phyloP scores from a whole-genome alignment of 2,888 invertebrate genomes.

The Aethes cnicana region DNA sequence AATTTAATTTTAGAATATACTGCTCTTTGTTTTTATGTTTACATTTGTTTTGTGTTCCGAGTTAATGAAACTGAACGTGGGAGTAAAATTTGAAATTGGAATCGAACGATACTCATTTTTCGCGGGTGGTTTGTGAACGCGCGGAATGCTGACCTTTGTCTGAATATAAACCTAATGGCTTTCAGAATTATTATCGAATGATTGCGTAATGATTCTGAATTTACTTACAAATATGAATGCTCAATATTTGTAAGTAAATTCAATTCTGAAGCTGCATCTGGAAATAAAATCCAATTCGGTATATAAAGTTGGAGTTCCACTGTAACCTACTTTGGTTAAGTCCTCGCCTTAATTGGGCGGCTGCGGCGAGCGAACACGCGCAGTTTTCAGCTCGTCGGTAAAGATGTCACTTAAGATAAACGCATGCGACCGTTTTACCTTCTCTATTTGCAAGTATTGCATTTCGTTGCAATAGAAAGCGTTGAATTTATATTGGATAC shows the following conservation, averaged over 20 bases:
- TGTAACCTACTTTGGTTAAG: conserved; percentile 26
- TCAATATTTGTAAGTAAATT: too few relatives aligned
- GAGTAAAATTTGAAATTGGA: conserved; percentile 24
- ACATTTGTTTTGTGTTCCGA: conserved; percentile 22
- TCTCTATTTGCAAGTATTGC: conserved; percentile 13
- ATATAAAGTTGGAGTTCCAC: conserved; percentile 5
- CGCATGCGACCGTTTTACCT: conserved; percentile 10
- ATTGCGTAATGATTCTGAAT: too few relatives aligned
- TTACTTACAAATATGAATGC: too few relatives aligned
- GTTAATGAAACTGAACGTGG: conserved; percentile 29
- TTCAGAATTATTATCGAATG: too few relatives aligned
- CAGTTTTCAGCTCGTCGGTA: conserved; percentile 15
- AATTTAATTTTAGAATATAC: conserved; percentile 33
- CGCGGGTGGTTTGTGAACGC: conserved; percentile 16
- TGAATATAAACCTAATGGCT: too few relatives aligned
- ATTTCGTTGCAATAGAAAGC: conserved; percentile 6
- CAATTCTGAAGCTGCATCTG: conserved; percentile 1
- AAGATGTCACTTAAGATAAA: conserved; percentile 30
- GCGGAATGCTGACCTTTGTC: background rate
- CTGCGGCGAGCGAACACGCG: conserved; percentile 19
- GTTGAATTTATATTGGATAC: conserved; percentile 35
- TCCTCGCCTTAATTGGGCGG: conserved; percentile 27
- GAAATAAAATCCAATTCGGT: background rate
- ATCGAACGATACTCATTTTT: conserved; percentile 23
- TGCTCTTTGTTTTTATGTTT: conserved; percentile 33